These are phyloP conservation scores for Apis cerana DNA, from an alignment of 1,140 invertebrate species.

Conservation along the genomic window DNA sequence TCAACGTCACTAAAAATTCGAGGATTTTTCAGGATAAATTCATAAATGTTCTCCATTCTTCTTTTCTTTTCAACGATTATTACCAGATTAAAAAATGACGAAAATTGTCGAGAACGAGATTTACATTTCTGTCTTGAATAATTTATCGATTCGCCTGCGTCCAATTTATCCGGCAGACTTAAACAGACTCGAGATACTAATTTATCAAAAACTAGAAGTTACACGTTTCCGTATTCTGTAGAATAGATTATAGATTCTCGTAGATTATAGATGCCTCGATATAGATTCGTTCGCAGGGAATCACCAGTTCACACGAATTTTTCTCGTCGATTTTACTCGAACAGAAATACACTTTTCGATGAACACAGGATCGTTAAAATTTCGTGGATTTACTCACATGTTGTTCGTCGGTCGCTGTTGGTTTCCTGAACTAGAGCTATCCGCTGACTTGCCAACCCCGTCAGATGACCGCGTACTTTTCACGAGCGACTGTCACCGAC, in stretches of 20 bases:
- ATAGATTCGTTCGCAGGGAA: slow-evolving; percentile 9
- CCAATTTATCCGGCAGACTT: not conserved
- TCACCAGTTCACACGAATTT: not conserved
- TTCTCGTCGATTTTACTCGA: not conserved
- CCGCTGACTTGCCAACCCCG: slow-evolving; percentile 42
- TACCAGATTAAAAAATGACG: not conserved
- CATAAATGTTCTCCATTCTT: too few species aligned
- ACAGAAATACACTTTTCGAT: not conserved
- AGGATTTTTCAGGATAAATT: not conserved
- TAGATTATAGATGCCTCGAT: not conserved
- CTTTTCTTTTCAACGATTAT: not conserved
- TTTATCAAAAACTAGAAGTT: not conserved
- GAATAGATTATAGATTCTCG: not conserved
- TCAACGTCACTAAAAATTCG: not conserved
- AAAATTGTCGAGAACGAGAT: not conserved
- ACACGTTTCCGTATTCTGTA: not conserved
- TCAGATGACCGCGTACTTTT: slow-evolving; percentile 69
- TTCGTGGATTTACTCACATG: slow-evolving; percentile 69
- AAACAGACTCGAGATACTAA: too few species aligned
- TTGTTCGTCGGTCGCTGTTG: slow-evolving; percentile 47
- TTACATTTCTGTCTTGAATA: not conserved
- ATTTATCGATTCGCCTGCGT: not conserved
- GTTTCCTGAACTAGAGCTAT: slow-evolving; percentile 46
- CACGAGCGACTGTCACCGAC: slow-evolving; percentile 71
- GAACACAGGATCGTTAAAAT: not conserved